Conservation (phyloP, 2,888 invertebrate genomes). For the Eilema griseolum region DNA sequence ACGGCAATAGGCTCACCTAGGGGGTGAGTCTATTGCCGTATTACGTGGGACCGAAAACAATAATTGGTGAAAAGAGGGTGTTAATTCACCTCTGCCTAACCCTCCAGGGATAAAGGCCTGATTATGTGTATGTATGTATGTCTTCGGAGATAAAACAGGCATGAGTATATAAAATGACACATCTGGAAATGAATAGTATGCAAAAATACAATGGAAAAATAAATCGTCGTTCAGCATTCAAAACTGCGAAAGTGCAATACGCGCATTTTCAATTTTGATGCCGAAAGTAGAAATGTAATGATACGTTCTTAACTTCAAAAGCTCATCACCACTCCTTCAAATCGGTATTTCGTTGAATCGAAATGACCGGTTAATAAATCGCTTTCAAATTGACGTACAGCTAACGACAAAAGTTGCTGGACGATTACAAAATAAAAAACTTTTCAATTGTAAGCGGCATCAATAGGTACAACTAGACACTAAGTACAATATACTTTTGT, state of each 20-base stretch:
- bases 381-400: constrained; percentile 15
- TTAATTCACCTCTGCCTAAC: too few species aligned
- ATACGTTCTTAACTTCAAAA: constrained; percentile 11
- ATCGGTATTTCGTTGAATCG: constrained; percentile 12
- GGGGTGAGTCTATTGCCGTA: too few species aligned
- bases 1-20: too few species aligned
- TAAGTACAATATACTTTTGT: neutral
- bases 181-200: neutral
- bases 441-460: neutral
- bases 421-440: neutral
- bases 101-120: too few species aligned
- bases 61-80: too few species aligned
- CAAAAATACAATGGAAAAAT: neutral
- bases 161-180: too few species aligned
- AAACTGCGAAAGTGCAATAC: neutral
- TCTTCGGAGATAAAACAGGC: too few species aligned
- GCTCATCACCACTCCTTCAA: constrained; percentile 17
- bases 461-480: neutral
- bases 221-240: neutral
- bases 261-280: neutral
- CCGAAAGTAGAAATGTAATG: constrained; percentile 8
- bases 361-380: constrained; percentile 16
- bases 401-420: neutral
- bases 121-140: too few species aligned
- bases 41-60: too few species aligned